A percentile compares a stretch with the other conserved stretches of the same genome.
Conservation (phyloP, 2,797 vertebrate species). For the Thalassophryne amazonica region DNA sequence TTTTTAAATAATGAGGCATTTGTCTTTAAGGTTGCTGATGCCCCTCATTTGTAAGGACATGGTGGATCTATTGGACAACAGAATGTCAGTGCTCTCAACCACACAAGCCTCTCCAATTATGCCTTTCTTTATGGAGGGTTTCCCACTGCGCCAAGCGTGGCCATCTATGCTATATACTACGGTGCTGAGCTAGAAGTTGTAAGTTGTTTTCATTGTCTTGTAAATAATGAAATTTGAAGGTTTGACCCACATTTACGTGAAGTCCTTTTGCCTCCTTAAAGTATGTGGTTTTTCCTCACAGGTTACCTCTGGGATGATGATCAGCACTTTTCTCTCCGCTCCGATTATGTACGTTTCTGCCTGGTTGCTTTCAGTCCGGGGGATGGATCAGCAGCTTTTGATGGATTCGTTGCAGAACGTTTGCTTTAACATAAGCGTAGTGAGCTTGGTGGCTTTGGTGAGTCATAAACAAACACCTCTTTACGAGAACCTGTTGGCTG, state of each 20-base stretch:
- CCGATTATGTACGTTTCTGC: constrained; percentile 97
- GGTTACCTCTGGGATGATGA: constrained; percentile 97
- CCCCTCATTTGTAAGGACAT: constrained; percentile 94
- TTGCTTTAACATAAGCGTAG: constrained; percentile 93
- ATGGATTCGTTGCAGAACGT: constrained; percentile 87
- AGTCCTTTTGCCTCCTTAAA: background rate
- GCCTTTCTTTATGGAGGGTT: constrained; percentile 97
- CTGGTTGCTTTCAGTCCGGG: constrained; percentile 90
- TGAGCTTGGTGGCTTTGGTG: constrained; percentile 91
- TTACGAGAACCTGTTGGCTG: background rate
- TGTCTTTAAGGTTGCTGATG: constrained; percentile 85
- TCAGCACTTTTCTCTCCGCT: constrained; percentile 96
- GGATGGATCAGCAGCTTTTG: constrained; percentile 86
- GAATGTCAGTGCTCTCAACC: constrained; percentile 79
- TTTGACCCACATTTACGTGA: background rate
- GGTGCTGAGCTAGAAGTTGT: constrained; percentile 97
- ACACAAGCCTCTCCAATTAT: constrained; percentile 94
- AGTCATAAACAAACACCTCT: constrained; percentile 49
- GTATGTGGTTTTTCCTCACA: constrained; percentile 37
- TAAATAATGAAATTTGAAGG: too few species aligned
- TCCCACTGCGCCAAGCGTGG: constrained; percentile 94
- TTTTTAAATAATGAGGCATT: constrained; percentile 9
- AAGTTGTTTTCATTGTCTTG: constrained; percentile 62
- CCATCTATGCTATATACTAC: constrained; percentile 95
- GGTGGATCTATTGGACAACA: constrained; percentile 89